Evolutionary conservation across 2,888 invertebrate species (phyloP).

Genomic region (Lasioglossum leucozonium): DNA sequence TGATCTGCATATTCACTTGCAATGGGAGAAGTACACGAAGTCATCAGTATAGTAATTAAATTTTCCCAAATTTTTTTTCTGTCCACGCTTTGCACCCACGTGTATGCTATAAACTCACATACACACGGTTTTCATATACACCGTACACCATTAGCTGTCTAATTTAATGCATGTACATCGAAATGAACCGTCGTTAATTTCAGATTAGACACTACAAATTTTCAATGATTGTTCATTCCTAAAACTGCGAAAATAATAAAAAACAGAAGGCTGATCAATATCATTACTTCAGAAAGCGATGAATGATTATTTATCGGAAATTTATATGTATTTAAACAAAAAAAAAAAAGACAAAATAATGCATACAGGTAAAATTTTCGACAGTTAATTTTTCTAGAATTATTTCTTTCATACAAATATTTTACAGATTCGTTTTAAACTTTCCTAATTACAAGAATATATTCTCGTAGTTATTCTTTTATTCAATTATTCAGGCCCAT

Average conservation of each 20-base stretch:
- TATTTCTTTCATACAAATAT: not conserved
- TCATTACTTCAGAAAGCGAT: not conserved
- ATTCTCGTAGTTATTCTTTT: not conserved
- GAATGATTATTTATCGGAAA: not conserved
- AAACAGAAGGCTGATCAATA: not conserved
- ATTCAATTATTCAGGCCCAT: not conserved
- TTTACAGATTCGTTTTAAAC: not conserved
- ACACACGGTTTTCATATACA: not conserved
- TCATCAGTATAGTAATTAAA: not conserved
- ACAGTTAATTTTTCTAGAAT: not conserved
- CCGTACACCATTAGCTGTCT: no score
- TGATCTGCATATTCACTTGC: not conserved
- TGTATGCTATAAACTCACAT: not conserved
- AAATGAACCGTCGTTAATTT: not conserved
- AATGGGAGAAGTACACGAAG: not conserved
- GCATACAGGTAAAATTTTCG: not conserved
- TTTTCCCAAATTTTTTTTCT: not conserved
- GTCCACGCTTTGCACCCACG: not conserved
- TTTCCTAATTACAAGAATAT: not conserved
- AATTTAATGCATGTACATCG: not conserved
- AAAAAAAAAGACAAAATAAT: not conserved
- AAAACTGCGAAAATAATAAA: not conserved
- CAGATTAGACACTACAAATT: not conserved
- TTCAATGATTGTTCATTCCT: not conserved
- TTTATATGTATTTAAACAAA: not conserved